Evolutionary conservation across 2,888 invertebrate genomes (phyloP), one percentile per base, ranked within the genome.

Genomic region (Tetropium fuscum): DNA sequence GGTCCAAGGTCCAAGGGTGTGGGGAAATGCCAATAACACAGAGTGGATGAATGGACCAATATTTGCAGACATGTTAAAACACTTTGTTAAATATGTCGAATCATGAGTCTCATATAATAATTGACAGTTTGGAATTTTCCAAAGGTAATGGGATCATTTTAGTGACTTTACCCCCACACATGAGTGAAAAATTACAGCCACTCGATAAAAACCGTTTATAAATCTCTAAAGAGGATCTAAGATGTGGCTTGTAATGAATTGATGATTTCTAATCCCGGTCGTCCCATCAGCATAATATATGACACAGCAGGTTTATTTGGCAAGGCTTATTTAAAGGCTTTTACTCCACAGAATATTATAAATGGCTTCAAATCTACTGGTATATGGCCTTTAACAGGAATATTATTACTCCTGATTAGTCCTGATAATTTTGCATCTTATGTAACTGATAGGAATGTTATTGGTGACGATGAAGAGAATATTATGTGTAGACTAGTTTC

Each of bases 141-240:
- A 53, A 44, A 44, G 36, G 16, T 36, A 49, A 58, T 38, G 53
- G 45, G 30, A 58, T 58, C 15, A 27, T 58, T 10, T 34, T 58
- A 20, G 18, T 58, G 41, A 58, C 53, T 13, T 44, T 61, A 34
- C 49, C 60, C 7, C 56, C 58, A 27, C 57, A 60, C 40, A 60
- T 54, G 20, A 64, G 58, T 49, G 53, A 48, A 30, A 59, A 55
- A 38, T 53, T 60, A 13, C 63, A 63, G 36, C 56, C 64, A 16
- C 30, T 64, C 4, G 54, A 60, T 51, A 56, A 53, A 32, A 55
- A n/a, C 53, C 10, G 53, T 64, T 13, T 64, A 49, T 43, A 62
- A 62, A 51, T 57, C 61, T 4, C 32, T 64, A 44, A 64, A 58
- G 56, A 53, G 34, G 11, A 47, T 48, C 10, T 58, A 41, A 13